phyloP scores from a whole-genome alignment of 2,113 vertebrate genomes.

The Hymenochirus boettgeri region DNA sequence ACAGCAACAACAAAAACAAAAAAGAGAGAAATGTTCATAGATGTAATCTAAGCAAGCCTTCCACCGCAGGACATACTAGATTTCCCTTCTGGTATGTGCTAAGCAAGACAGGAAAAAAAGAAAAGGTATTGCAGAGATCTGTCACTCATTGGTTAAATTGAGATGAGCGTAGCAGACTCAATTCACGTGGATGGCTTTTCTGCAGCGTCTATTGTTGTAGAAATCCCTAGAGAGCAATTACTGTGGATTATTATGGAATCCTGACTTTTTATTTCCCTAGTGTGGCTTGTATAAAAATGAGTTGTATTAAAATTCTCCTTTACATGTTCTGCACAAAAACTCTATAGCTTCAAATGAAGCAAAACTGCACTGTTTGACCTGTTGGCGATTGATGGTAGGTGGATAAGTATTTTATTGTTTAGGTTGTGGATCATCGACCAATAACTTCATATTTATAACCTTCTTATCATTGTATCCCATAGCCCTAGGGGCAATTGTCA shows the following conservation, averaged over 20 bases:
- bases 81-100: not conserved
- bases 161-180: not conserved
- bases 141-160: conserved; percentile 9
- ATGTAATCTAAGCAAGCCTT: not conserved
- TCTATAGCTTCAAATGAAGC: not conserved
- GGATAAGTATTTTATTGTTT: too few relatives aligned
- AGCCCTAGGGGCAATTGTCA: too few relatives aligned
- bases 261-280: conserved; percentile 28
- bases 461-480: too few relatives aligned
- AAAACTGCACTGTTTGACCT: too few relatives aligned
- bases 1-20: not conserved
- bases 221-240: conserved; percentile 29
- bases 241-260: conserved; percentile 9
- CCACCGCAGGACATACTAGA: not conserved
- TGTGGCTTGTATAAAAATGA: not conserved
- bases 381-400: too few relatives aligned
- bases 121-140: not conserved
- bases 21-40: not conserved
- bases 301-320: conserved; percentile 1
- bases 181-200: not conserved
- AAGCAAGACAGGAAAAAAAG: not conserved
- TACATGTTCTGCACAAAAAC: not conserved
- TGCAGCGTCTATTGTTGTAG: not conserved
- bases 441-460: too few relatives aligned
- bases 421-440: too few relatives aligned